Evolutionary conservation across 2,113 vertebrate species (phyloP), one percentile per base, ranked within the genome.

Genomic region (Heliornis fulica): DNA sequence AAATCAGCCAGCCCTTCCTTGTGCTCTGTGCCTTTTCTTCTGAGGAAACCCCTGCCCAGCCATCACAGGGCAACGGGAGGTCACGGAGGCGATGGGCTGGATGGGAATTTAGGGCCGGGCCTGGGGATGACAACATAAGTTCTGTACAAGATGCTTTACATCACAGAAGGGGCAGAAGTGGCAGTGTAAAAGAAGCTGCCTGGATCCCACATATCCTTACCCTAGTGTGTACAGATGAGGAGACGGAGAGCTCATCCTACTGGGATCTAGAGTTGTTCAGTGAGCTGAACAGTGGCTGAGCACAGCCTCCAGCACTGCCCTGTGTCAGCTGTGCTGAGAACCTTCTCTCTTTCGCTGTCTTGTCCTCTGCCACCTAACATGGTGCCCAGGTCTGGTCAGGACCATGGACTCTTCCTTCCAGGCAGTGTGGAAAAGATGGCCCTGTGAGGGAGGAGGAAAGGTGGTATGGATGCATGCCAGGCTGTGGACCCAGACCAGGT

Each of bases 1-100:
- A 95, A 96, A 96, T 92, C 87, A 90, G n/a, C 68, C 68, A 87
- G 83, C 80, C 87, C 82, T 87, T 93, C 54, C 92, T 95, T 93
- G 93, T 13, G 32, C 86, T 91, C 32, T 65, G 81, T 83, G 68
- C 89, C 84, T 48, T 92, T 93, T 89, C 61, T 95, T 93, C 66
- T 46, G 83, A 82, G 89, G 75, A 83, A 86, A 83, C 26, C 11
- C 54, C 60, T 93, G 41, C n/a, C 63, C 32, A 51, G 75, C 46
- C 6, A 0, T 88, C 71, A 57, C 66, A 88, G 94, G 93, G 91
- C 87, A 96, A 36, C 48, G 82, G 59, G 68, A 95, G 96, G 87
- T 96, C 94, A 94, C 0, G 0, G 38, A 57, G 51, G 63, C 82
- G 19, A 3, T 32, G 38, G 26, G 19, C 23, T 90, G 34, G 10